These are phyloP conservation scores for Cotesia chilonis DNA, from an alignment of 1,140 invertebrate genomes.

Conservation along the genomic window DNA sequence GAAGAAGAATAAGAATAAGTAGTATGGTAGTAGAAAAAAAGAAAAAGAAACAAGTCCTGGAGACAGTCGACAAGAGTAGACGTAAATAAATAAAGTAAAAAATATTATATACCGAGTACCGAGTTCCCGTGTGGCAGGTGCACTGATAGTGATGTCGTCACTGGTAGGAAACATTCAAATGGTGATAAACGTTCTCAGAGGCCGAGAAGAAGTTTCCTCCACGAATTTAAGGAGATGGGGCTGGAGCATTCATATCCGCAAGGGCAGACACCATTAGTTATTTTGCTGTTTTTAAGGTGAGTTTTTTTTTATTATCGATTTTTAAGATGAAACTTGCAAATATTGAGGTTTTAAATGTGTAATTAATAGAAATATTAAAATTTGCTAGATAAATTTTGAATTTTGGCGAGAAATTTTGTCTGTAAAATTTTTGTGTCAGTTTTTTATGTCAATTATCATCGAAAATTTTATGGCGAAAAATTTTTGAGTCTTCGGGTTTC, in stretches of 20 bases:
- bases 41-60: conserved; percentile 8
- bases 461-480: too few relatives aligned
- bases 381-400: too few relatives aligned
- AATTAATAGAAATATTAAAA: too few relatives aligned
- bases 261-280: conserved; percentile 56
- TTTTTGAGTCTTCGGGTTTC: too few relatives aligned
- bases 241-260: conserved; percentile 65
- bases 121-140: conserved; percentile 41
- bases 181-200: conserved; percentile 47
- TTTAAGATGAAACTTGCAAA: too few relatives aligned
- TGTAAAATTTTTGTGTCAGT: too few relatives aligned
- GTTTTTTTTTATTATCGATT: conserved; percentile 23
- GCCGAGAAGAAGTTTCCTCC: conserved; percentile 60
- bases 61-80: too few relatives aligned
- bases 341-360: too few relatives aligned
- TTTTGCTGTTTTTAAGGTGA: conserved; percentile 44
- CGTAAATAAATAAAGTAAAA: too few relatives aligned
- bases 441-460: too few relatives aligned
- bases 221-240: conserved; percentile 60
- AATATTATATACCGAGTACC: conserved; percentile 1
- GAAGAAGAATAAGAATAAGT: conserved; percentile 12
- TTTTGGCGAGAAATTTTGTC: too few relatives aligned
- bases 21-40: conserved; percentile 1
- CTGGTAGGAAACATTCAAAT: conserved; percentile 35
- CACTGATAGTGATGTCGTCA: conserved; percentile 39